Conservation (phyloP, 2,113 vertebrate genomes). For the Pygathrix nemaeus region DNA sequence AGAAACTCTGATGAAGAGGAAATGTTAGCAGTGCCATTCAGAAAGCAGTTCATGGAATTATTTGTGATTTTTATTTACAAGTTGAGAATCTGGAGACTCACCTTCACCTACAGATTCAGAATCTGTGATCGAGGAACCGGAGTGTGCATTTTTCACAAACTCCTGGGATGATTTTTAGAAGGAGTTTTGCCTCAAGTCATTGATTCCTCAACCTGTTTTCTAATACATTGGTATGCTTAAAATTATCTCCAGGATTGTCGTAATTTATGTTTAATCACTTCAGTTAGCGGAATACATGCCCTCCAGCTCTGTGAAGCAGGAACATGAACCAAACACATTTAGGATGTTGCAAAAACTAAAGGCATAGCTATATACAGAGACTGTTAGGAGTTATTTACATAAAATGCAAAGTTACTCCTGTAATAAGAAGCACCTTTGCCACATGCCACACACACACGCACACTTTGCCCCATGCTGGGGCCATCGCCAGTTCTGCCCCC, state of each 20-base stretch:
- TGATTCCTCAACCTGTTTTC: slow-evolving; percentile 10
- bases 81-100: neutral
- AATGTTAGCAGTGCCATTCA: neutral
- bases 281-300: neutral
- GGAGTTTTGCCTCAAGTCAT: neutral
- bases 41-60: neutral
- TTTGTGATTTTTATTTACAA: neutral
- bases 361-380: neutral
- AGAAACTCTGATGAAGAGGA: neutral
- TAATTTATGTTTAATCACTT: neutral
- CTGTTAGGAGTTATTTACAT: neutral
- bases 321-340: neutral
- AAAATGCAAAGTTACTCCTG: neutral
- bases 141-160: neutral
- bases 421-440: neutral
- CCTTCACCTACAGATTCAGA: neutral
- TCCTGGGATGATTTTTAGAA: neutral
- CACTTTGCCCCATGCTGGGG: neutral
- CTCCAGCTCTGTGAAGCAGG: neutral
- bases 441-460: neutral
- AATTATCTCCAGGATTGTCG: neutral
- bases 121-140: neutral
- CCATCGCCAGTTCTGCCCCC: neutral
- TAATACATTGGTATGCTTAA: neutral
- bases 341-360: neutral